Conservation (phyloP, 1,140 invertebrate genomes). For the Copidosoma floridanum region DNA sequence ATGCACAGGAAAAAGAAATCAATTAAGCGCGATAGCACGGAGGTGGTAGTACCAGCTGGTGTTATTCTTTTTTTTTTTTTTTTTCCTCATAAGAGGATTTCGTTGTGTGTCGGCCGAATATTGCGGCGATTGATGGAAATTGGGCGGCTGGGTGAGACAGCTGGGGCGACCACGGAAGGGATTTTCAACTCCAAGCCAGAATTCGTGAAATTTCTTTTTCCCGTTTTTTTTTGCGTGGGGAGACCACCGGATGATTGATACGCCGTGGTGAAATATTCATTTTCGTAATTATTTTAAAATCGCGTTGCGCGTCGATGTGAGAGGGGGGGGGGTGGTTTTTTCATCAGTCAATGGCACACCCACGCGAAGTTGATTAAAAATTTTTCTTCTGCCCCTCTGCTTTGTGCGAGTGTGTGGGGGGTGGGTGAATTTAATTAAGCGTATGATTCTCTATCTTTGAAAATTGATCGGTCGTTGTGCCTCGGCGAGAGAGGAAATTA, state of each 20-base stretch:
- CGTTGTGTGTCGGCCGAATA: background rate
- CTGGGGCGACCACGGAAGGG: background rate
- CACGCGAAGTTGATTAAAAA: too few relatives aligned
- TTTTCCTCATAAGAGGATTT: background rate
- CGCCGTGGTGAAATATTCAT: background rate
- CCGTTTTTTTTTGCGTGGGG: too few relatives aligned
- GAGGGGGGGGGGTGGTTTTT: too few relatives aligned
- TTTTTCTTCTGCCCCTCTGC: too few relatives aligned
- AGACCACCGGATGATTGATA: background rate
- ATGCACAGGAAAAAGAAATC: conserved; percentile 12
- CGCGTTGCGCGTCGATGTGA: too few relatives aligned
- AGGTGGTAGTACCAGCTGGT: too few relatives aligned
- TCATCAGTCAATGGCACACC: too few relatives aligned
- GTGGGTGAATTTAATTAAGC: too few relatives aligned
- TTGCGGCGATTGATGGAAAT: conserved; percentile 17
- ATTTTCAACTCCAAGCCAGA: too few relatives aligned
- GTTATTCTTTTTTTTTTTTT: background rate
- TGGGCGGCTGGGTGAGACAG: background rate
- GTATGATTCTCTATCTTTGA: background rate
- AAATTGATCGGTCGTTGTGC: too few relatives aligned
- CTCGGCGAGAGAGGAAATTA: background rate
- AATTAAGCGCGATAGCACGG: conserved; percentile 13
- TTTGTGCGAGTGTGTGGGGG: too few relatives aligned
- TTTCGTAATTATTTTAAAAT: conserved; percentile 2
- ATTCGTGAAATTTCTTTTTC: conserved; percentile 9